Base-by-base conservation (phyloP, 2,113 vertebrate genomes). In the Rhineura floridana region DNA sequence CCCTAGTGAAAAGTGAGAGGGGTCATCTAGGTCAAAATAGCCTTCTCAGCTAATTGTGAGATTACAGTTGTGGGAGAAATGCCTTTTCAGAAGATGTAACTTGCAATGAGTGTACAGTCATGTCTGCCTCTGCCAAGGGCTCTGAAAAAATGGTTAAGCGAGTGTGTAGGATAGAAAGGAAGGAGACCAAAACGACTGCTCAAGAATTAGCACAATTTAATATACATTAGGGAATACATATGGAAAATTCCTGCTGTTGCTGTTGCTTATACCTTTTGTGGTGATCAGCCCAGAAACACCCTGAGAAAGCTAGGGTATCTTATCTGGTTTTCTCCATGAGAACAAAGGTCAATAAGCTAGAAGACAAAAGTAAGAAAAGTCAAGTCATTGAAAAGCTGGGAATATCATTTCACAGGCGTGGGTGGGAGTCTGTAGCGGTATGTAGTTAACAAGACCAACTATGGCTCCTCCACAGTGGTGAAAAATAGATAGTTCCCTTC, bases 341-440 rank as follows among this genome's bases (percentile, higher is more conserved):
- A 92, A 62, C 96, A 97, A 1, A 95, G 63, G 63, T 91, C 91
- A 90, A 97, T 96, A 80, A 97, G 87, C 97, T 97, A 94, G 3
- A 70, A 50, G 42, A 30, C 28, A 87, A 82, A 88, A 84, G 21
- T 7, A 84, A 4, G 13, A 44, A 30, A 36, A 84, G 50, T 23
- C 85, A 6, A 0, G 85, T 36, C 52, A 28, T 3, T 93, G 67
- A 95, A 52, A 89, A 80, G 33, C 42, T 88, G 72, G 30, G 77
- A 62, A 39, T 76, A 4, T 55, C 42, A 0, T 50, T 28, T 67
- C 76, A 65, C 44, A 5, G 78, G 52, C 0, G 2, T 1, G 63
- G 84, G 44, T n/a, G n/a, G 21, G 72, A 19, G 85, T 17, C 63
- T 28, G 11, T 52, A 13, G n/a, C n/a, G n/a, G n/a, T n/a, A 10